Evolutionary conservation across 2,797 vertebrate species (phyloP).

Genomic region (Masticophis lateralis): DNA sequence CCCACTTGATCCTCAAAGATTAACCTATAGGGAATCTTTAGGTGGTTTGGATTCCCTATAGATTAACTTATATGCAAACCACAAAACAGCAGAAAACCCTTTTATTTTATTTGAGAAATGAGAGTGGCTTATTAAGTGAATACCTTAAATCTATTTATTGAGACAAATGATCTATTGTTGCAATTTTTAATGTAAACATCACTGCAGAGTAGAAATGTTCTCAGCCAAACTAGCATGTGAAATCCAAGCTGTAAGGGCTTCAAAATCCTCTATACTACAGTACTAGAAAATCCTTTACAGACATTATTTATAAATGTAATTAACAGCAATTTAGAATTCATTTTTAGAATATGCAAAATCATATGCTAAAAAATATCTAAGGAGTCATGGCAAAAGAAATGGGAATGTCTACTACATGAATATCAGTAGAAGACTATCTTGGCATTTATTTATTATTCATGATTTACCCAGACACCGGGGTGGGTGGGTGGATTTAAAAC

Average conservation of each 20-base stretch:
- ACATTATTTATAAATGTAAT: background rate
- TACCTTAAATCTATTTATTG: background rate
- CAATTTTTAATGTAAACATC: background rate
- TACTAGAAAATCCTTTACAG: background rate
- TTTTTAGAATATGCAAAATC: background rate
- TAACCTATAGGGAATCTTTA: background rate
- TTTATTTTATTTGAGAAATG: background rate
- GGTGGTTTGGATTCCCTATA: background rate
- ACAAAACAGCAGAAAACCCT: background rate
- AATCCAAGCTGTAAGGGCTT: background rate
- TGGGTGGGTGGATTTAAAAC: background rate
- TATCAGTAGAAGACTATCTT: background rate
- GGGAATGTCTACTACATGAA: background rate
- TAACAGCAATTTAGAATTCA: background rate
- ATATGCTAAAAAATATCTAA: background rate
- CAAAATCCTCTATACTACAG: background rate
- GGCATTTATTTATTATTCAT: background rate
- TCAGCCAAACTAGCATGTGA: background rate
- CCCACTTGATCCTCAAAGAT: background rate
- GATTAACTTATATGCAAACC: background rate
- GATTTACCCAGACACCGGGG: background rate
- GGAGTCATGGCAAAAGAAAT: background rate
- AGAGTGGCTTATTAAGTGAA: background rate
- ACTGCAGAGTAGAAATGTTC: background rate
- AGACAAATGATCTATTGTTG: background rate